Percentiles rank a stretch among this genome's conserved stretches.
phyloP scores from a whole-genome alignment of 2,888 invertebrate species.

The Lomographa bimaculata region DNA sequence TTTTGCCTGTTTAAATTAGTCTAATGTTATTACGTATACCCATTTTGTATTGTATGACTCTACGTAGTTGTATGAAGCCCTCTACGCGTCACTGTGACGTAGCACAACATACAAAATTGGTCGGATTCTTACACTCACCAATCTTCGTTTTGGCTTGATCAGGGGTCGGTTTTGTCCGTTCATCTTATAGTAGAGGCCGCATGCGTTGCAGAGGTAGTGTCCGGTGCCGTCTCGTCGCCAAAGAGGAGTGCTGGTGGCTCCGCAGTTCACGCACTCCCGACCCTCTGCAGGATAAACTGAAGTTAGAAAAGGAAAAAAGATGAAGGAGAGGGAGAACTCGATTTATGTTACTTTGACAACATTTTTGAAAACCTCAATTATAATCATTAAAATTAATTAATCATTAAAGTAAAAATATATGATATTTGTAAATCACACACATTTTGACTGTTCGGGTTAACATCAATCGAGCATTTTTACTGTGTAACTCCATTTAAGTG shows the following conservation, averaged over 20 bases:
- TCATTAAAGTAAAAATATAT: too few species aligned
- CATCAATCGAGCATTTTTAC: too few species aligned
- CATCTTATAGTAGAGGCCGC: conserved; percentile 99
- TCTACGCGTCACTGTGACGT: conserved; percentile 1
- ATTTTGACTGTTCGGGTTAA: too few species aligned
- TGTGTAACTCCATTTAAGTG: too few species aligned
- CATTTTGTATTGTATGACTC: neutral
- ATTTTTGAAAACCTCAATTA: too few species aligned
- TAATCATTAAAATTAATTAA: too few species aligned
- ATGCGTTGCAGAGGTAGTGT: conserved; percentile 99
- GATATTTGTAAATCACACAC: too few species aligned
- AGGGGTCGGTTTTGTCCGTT: conserved; percentile 99
- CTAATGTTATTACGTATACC: too few species aligned
- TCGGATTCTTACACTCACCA: conserved; percentile 94
- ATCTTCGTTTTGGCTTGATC: conserved; percentile 99
- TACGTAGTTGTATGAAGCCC: conserved; percentile 16
- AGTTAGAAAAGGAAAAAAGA: conserved; percentile 13
- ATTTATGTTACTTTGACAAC: too few species aligned
- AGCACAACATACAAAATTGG: conserved; percentile 62
- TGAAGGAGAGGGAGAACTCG: neutral
- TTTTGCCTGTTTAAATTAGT: too few species aligned
- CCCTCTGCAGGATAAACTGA: conserved; percentile 87
- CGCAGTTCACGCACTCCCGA: conserved; percentile 99
- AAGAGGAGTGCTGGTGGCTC: conserved; percentile 98
- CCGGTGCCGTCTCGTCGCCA: conserved; percentile 99